Evolutionary conservation across 2,113 vertebrate species (phyloP).

Genomic region (Apaloderma vittatum): DNA sequence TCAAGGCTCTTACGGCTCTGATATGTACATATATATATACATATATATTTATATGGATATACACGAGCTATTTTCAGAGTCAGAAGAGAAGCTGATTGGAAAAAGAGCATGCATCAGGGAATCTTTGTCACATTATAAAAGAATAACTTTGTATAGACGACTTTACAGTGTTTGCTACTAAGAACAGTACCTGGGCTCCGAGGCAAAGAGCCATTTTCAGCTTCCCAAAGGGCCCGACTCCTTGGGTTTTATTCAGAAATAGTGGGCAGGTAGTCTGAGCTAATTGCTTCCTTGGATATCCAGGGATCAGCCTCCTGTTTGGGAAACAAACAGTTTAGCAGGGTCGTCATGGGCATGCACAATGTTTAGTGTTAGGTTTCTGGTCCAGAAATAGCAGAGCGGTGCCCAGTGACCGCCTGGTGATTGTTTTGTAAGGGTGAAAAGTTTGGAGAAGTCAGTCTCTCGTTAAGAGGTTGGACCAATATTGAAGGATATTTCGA

Average conservation of each 20-base stretch:
- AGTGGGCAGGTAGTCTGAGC: background rate
- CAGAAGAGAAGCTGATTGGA: background rate
- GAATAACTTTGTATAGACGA: background rate
- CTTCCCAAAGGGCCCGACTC: background rate
- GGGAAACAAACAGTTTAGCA: background rate
- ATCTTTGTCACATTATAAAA: background rate
- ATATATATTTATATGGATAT: background rate
- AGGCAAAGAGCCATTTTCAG: background rate
- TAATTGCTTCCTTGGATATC: background rate
- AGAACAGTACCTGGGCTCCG: background rate
- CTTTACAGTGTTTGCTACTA: background rate
- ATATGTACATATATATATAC: background rate
- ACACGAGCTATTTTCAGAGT: background rate
- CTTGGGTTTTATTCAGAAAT: background rate
- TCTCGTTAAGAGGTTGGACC: background rate
- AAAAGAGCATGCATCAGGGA: background rate
- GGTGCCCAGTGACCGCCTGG: background rate
- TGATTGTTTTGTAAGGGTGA: background rate
- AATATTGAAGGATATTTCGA: background rate
- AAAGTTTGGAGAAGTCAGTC: background rate
- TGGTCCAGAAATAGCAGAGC: slow-evolving; percentile 17
- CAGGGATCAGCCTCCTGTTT: background rate
- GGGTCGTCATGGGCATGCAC: background rate
- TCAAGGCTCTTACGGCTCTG: background rate
- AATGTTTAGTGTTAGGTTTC: background rate